Conservation (phyloP, 2,888 invertebrate genomes). For the Clivina fossor region DNA sequence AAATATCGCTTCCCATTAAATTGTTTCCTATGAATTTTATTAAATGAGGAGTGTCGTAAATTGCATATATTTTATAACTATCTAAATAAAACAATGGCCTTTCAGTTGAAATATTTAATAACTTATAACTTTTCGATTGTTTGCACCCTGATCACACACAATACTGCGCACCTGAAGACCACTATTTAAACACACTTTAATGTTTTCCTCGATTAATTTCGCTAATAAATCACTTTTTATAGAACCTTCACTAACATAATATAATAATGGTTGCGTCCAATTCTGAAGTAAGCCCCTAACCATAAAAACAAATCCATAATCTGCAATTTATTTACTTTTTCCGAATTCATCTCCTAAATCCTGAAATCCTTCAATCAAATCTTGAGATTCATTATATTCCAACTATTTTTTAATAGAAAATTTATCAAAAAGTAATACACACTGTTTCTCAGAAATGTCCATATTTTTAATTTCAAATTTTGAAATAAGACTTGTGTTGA, state of each 20-base stretch:
- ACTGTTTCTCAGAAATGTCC: slow-evolving; percentile 36
- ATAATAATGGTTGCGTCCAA: slow-evolving; percentile 38
- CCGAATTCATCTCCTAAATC: slow-evolving; percentile 34
- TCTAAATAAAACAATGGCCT: slow-evolving; percentile 24
- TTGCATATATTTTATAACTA: slow-evolving; percentile 27
- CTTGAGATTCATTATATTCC: slow-evolving; percentile 29
- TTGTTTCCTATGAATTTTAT: slow-evolving; percentile 35
- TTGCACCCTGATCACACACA: slow-evolving; percentile 39
- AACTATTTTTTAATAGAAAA: slow-evolving; percentile 37
- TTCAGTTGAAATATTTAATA: slow-evolving; percentile 24
- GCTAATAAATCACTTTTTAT: slow-evolving; percentile 24
- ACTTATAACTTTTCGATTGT: slow-evolving; percentile 32
- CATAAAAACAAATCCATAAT: slow-evolving; percentile 35
- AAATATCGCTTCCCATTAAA: slow-evolving; percentile 25
- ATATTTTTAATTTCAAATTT: slow-evolving; percentile 41
- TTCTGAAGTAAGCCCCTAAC: slow-evolving; percentile 33
- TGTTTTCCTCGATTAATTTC: slow-evolving; percentile 24
- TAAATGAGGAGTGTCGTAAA: slow-evolving; percentile 38
- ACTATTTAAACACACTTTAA: slow-evolving; percentile 23
- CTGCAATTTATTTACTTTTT: slow-evolving; percentile 19
- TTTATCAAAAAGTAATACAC: slow-evolving; percentile 40
- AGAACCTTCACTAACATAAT: slow-evolving; percentile 33
- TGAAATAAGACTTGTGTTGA: slow-evolving; percentile 37
- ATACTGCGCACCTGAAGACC: slow-evolving; percentile 28
- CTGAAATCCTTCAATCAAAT: slow-evolving; percentile 34